Base-by-base conservation (phyloP, 2,113 vertebrate species). In the Noturus placidus region DNA sequence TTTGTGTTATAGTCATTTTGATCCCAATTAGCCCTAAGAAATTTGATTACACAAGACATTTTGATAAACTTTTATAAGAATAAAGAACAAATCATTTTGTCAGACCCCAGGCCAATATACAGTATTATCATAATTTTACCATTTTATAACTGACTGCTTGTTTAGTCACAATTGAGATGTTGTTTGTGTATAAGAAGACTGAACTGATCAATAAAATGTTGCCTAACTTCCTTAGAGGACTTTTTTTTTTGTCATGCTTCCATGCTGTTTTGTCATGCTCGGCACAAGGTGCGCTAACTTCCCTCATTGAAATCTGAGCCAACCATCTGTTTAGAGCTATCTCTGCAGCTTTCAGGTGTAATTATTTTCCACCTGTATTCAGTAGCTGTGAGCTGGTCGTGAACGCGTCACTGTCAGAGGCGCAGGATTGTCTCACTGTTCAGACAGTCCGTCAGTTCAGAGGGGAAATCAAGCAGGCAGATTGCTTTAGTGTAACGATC, bases 401-500 rank as follows among this genome's bases (percentile, higher is more conserved):
- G 50, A 89, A 84, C 38, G 7, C 25, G 88, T 76, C 70, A 67
- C 88, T 89, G 86, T 84, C 89, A 85, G 88, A 82, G 59, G 70
- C 61, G 42, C 74, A 80, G 86, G 80, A 84, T 46, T 86, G 84
- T 82, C 54, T 82, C 15, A 81, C 74, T 83, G 76, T 89, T 59
- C 88, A 63, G 61, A 22, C 63, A 50, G 65, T 89, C 59, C 38
- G 57, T 61, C 87, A 65, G 85, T 54, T 87, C 87, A 57, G 67
- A 88, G 69, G 69, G 72, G 42, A 89, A 90, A 86, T 91, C 65
- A 82, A 74, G 77, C 86, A 65, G 65, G 86, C 84, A 86, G 86
- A 82, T 88, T 91, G 89, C 88, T 81, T 93, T 88, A 89, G 89
- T 90, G 76, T 89, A 88, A 70, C 86, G 89, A 78, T 93, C 88